Evolutionary conservation across 1,140 invertebrate species (phyloP).

Genomic region (Drosophila ercepeae): DNA sequence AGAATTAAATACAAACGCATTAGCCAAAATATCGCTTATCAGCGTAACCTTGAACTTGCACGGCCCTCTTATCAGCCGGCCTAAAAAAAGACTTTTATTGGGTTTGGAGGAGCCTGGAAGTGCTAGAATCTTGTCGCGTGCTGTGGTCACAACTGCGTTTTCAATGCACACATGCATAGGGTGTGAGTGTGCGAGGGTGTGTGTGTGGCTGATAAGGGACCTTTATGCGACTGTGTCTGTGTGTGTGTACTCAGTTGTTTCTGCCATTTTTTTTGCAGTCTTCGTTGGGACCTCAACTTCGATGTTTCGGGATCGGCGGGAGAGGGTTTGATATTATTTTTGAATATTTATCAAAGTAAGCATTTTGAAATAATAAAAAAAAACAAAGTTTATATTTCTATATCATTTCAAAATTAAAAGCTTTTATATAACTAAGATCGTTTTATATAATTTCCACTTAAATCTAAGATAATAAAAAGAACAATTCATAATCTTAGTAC

Average conservation of each 20-base stretch:
- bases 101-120: background rate
- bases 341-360: background rate
- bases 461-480: too few relatives aligned
- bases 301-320: constrained; percentile 17
- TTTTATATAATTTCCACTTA: too few relatives aligned
- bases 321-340: background rate
- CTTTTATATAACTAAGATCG: too few relatives aligned
- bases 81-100: constrained; percentile 5
- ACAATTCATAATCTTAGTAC: too few relatives aligned
- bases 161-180: constrained; percentile 10
- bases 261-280: constrained; percentile 30
- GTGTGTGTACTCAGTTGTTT: constrained; percentile 15
- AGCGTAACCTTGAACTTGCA: constrained; percentile 32
- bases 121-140: constrained; percentile 26
- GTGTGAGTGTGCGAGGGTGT: background rate
- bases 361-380: too few relatives aligned
- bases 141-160: constrained; percentile 38
- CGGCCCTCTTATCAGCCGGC: constrained; percentile 21
- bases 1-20: background rate
- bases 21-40: constrained; percentile 3
- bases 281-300: constrained; percentile 14
- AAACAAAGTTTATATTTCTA: background rate
- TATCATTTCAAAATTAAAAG: too few relatives aligned
- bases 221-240: constrained; percentile 9
- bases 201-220: constrained; percentile 35